Percentiles rank a stretch among this genome's conserved stretches.
phyloP scores from a whole-genome alignment of 2,797 vertebrate genomes.

The Platalea minor region DNA sequence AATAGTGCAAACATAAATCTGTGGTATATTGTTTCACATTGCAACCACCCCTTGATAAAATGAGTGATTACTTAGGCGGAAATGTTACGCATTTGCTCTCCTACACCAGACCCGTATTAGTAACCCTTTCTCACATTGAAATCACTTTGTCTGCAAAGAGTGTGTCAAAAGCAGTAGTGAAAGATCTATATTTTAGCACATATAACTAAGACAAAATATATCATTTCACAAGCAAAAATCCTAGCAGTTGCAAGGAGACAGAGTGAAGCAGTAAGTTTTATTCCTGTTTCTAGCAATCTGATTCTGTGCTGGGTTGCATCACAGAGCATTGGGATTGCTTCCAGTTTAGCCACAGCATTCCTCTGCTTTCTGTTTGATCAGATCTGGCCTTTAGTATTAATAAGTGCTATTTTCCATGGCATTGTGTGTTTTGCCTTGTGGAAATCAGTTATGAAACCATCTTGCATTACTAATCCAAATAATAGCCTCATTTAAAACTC shows the following conservation, averaged over 20 bases:
- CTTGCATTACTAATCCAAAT: conserved; percentile 10
- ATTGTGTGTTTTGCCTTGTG: conserved; percentile 19
- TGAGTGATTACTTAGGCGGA: background rate
- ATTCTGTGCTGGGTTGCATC: background rate
- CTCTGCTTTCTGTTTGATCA: conserved; percentile 1
- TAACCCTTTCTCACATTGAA: background rate
- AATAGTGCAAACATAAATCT: background rate
- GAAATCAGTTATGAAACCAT: conserved; percentile 17
- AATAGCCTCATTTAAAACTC: background rate
- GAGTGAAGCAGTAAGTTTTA: background rate
- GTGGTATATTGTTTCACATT: background rate
- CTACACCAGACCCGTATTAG: background rate
- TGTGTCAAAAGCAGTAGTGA: background rate
- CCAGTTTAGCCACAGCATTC: conserved; percentile 1
- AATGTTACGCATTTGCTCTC: background rate
- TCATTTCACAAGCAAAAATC: background rate
- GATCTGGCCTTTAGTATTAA: background rate
- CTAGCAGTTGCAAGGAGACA: background rate
- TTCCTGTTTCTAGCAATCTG: background rate
- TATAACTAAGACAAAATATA: background rate
- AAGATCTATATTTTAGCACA: background rate
- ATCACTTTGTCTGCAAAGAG: background rate
- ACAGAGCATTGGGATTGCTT: background rate
- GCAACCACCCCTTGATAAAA: background rate
- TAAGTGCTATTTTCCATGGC: conserved; percentile 29